phyloP scores from a whole-genome alignment of 2,888 invertebrate genomes.

The Tinea semifulvella region DNA sequence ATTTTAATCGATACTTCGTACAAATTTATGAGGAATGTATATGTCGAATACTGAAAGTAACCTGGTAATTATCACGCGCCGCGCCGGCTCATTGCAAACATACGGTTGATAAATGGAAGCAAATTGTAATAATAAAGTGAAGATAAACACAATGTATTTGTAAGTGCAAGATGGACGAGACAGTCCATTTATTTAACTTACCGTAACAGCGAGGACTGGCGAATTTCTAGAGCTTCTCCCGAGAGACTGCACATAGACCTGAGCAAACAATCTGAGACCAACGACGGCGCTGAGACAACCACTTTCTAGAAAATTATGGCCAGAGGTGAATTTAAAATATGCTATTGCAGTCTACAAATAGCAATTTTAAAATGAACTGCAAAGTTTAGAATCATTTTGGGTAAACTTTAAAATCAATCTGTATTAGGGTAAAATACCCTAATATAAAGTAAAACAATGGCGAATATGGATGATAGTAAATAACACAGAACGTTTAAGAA shows the following conservation, averaged over 20 bases:
- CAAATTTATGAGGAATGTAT: no score
- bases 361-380: no score
- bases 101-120: not conserved
- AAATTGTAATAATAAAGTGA: conserved; percentile 1
- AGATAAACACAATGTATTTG: conserved; percentile 3
- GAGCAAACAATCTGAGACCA: conserved; percentile 9
- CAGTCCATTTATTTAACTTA: conserved; percentile 10
- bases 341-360: not conserved
- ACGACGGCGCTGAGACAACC: not conserved
- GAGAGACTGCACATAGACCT: conserved; percentile 5
- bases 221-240: conserved; percentile 3
- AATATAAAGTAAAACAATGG: no score
- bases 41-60: no score
- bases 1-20: no score
- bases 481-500: no score
- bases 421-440: no score
- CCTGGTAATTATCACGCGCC: no score
- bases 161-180: not conserved
- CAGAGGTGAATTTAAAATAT: not conserved
- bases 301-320: not conserved
- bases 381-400: no score
- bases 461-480: no score
- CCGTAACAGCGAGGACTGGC: not conserved
- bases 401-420: no score
- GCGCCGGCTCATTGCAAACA: no score